Conservation (phyloP, 2,113 vertebrate genomes). For the Cyanoderma ruficeps region DNA sequence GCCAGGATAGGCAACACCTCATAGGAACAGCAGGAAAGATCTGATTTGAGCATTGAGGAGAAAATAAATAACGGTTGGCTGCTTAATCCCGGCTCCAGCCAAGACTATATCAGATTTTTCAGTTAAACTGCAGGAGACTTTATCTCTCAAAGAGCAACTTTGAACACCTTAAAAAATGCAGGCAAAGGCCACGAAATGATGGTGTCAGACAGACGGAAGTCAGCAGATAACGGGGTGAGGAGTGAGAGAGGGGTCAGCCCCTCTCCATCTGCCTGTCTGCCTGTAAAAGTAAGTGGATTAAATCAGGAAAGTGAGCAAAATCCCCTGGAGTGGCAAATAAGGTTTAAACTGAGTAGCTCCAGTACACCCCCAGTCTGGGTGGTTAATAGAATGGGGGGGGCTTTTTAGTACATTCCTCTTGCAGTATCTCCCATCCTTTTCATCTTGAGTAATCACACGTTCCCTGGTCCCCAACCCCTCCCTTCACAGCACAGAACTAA, state of each 20-base stretch:
- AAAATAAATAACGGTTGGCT: background rate
- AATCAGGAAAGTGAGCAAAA: slow-evolving; percentile 40
- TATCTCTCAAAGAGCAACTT: slow-evolving; percentile 26
- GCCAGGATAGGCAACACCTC: background rate
- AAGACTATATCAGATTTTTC: background rate
- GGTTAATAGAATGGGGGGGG: slow-evolving; percentile 11
- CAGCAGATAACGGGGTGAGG: background rate
- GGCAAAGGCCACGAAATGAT: background rate
- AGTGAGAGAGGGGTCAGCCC: background rate
- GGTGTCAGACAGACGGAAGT: background rate
- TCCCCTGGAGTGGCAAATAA: background rate
- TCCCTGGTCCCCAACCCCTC: background rate
- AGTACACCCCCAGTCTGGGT: background rate
- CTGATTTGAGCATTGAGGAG: background rate
- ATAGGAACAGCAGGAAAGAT: background rate
- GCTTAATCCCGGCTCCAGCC: slow-evolving; percentile 5
- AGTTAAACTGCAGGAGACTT: background rate
- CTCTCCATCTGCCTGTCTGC: background rate
- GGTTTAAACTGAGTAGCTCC: slow-evolving; percentile 8
- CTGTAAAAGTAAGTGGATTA: background rate
- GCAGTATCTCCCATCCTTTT: slow-evolving; percentile 52
- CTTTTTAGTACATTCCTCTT: slow-evolving; percentile 30
- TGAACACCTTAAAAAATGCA: slow-evolving; percentile 7
- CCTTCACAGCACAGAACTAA: background rate
- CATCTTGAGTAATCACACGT: slow-evolving; percentile 58